These are phyloP conservation scores for Eudemis profundana DNA, from an alignment of 2,888 invertebrate species.

Conservation along the genomic window DNA sequence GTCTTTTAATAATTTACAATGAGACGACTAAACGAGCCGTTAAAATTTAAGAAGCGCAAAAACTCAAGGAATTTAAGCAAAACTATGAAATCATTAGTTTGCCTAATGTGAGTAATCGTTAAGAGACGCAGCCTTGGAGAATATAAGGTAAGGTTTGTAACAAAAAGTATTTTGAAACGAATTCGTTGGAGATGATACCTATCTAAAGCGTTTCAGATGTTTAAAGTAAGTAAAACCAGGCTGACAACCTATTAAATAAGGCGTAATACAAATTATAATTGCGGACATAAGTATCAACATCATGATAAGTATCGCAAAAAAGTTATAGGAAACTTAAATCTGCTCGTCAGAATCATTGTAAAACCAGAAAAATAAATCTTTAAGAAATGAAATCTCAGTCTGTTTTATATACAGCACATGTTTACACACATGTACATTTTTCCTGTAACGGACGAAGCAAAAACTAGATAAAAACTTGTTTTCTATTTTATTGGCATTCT, in stretches of 20 bases:
- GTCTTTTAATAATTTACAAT: conserved; percentile 11
- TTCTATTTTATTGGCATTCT: background rate
- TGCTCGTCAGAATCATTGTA: background rate
- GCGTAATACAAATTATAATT: background rate
- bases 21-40: conserved; percentile 2
- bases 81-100: conserved; percentile 37
- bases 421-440: background rate
- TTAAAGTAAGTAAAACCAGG: background rate
- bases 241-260: conserved; percentile 7
- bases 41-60: conserved; percentile 25
- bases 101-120: conserved; percentile 41
- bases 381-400: background rate
- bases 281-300: background rate
- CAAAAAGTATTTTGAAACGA: conserved; percentile 13
- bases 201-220: background rate
- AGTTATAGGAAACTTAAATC: background rate
- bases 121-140: conserved; percentile 27
- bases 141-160: conserved; percentile 20
- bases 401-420: background rate
- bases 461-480: background rate
- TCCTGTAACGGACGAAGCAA: background rate
- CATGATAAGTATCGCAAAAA: conserved; percentile 1
- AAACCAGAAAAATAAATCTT: background rate
- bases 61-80: conserved; percentile 30
- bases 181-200: background rate